Conservation (phyloP, 2,797 vertebrate species). For the Picus viridis region DNA sequence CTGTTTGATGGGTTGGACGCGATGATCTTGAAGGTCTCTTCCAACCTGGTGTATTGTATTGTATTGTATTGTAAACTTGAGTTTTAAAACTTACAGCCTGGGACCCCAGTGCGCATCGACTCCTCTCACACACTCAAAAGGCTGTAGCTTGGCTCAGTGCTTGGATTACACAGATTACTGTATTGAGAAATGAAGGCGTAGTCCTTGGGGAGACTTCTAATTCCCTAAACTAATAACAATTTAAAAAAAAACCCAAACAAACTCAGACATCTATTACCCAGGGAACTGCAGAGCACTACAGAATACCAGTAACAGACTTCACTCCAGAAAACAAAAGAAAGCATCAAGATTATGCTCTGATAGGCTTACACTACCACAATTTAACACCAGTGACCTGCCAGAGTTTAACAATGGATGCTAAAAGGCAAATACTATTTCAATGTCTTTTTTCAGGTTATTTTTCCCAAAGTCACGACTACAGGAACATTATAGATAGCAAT, state of each 20-base stretch:
- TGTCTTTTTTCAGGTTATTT: not conserved
- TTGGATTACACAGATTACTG: not conserved
- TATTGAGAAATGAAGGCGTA: not conserved
- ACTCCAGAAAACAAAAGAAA: not conserved
- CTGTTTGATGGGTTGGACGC: too few species aligned
- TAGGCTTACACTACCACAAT: not conserved
- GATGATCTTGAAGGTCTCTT: too few species aligned
- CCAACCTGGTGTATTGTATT: too few species aligned
- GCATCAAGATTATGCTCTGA: not conserved
- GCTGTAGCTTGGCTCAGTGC: not conserved
- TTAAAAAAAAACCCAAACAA: not conserved
- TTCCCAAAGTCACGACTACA: not conserved
- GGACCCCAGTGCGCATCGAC: not conserved
- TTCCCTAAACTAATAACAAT: not conserved
- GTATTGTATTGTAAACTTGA: too few species aligned
- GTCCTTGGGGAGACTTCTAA: not conserved
- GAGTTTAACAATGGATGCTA: not conserved
- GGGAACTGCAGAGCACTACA: not conserved
- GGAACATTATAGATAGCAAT: not conserved
- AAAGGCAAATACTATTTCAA: not conserved
- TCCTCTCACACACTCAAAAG: not conserved
- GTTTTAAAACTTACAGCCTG: not conserved
- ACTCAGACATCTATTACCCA: not conserved
- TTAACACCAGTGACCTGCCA: not conserved
- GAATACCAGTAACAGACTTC: not conserved